Evolutionary conservation across 2,888 invertebrate species (phyloP).

Genomic region (Andrena minutula): DNA sequence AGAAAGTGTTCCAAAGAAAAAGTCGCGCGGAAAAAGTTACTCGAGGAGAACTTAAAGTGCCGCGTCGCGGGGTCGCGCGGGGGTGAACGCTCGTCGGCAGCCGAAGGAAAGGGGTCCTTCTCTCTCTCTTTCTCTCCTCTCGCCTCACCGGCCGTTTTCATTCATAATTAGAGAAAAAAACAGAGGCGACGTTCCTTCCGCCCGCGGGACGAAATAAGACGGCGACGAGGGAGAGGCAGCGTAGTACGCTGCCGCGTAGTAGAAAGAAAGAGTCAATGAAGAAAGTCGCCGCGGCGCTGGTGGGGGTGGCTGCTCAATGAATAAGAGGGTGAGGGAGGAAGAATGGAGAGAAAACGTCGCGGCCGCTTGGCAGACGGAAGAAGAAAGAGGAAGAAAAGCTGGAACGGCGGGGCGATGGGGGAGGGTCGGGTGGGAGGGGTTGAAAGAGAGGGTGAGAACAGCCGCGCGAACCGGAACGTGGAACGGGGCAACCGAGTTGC

Average conservation of each 20-base stretch:
- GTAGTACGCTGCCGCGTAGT: constrained; percentile 83
- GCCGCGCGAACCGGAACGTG: constrained; percentile 53
- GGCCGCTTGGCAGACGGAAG: constrained; percentile 49
- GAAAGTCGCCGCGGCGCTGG: constrained; percentile 79
- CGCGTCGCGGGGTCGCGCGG: constrained; percentile 36
- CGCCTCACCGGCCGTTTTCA: constrained; percentile 79
- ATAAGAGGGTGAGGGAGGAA: constrained; percentile 78
- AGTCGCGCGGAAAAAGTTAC: constrained; percentile 46
- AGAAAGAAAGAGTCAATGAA: constrained; percentile 85
- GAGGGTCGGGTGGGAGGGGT: constrained; percentile 18
- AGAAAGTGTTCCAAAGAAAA: constrained; percentile 36
- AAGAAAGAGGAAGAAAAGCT: constrained; percentile 52
- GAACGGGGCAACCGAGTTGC: constrained; percentile 72
- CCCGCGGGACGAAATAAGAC: constrained; percentile 53
- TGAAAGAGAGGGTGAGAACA: constrained; percentile 62
- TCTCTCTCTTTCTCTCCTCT: constrained; percentile 6
- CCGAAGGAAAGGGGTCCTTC: constrained; percentile 7
- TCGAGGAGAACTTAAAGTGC: constrained; percentile 72
- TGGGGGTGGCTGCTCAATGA: constrained; percentile 82
- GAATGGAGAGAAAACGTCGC: constrained; percentile 56
- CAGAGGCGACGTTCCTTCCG: constrained; percentile 71
- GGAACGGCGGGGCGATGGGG: constrained; percentile 32
- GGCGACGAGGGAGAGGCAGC: constrained; percentile 46
- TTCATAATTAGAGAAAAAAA: constrained; percentile 85
- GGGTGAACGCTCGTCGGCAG: constrained; percentile 11